A percentile compares a stretch with the other conserved stretches of the same genome.
Evolutionary conservation across 2,113 vertebrate species (phyloP).

Genomic region (Gobio gobio): DNA sequence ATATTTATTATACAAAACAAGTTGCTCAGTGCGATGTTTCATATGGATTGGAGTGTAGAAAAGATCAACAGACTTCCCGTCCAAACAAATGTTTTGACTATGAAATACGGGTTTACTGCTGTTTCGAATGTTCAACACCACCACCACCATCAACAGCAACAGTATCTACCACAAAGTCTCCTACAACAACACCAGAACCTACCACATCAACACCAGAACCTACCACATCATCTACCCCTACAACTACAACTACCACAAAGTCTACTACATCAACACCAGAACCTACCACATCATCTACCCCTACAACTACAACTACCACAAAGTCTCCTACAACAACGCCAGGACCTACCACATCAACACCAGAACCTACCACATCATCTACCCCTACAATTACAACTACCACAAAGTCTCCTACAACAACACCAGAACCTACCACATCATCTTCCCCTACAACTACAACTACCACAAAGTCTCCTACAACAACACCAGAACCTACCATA

Average conservation of each 20-base stretch:
- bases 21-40: constrained; percentile 57
- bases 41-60: constrained; percentile 56
- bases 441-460: not conserved
- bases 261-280: not conserved
- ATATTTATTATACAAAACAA: not conserved
- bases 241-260: not conserved
- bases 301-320: not conserved
- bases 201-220: not conserved
- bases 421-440: not conserved
- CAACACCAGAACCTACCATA: not conserved
- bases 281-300: no score
- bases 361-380: not conserved
- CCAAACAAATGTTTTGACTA: constrained; percentile 62
- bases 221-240: not conserved
- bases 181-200: not conserved
- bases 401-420: not conserved
- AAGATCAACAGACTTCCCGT: fast-evolving
- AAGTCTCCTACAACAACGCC: not conserved
- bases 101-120: constrained; percentile 56
- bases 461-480: not conserved
- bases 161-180: not conserved
- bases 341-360: not conserved
- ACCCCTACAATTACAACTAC: not conserved
- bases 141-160: not conserved
- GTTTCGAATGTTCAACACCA: constrained; percentile 18